These are phyloP conservation scores for Phodopus roborovskii DNA, from an alignment of 2,113 vertebrate species.

Conservation along the genomic window DNA sequence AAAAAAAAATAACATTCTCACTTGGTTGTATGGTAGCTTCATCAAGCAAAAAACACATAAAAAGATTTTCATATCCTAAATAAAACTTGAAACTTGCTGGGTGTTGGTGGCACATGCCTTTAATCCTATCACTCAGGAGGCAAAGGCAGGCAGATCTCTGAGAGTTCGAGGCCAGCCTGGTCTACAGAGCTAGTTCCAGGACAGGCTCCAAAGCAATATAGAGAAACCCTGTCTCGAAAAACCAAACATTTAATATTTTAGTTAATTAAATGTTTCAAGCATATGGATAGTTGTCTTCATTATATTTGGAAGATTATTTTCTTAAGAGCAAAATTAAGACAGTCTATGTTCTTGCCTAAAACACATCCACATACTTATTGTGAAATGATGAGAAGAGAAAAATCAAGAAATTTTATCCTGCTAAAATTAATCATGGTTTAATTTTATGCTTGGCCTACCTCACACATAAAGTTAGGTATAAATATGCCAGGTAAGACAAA, in stretches of 20 bases:
- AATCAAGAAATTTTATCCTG: slow-evolving; percentile 11
- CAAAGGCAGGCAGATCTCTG: too few relatives aligned
- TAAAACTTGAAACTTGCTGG: not conserved
- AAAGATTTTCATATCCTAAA: slow-evolving; percentile 25
- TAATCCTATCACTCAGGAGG: too few relatives aligned
- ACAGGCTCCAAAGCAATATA: too few relatives aligned
- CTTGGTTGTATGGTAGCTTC: not conserved
- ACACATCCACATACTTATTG: slow-evolving; percentile 16
- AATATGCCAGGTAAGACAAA: not conserved
- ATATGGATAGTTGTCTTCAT: slow-evolving; percentile 64
- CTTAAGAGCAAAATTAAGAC: slow-evolving; percentile 56
- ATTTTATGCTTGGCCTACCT: not conserved
- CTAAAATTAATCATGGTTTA: slow-evolving; percentile 14
- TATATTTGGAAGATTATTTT: slow-evolving; percentile 65
- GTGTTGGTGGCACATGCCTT: too few relatives aligned
- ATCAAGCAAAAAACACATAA: not conserved
- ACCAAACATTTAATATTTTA: slow-evolving; percentile 60
- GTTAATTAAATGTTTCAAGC: slow-evolving; percentile 68
- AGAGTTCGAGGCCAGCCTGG: too few relatives aligned
- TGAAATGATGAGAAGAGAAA: slow-evolving; percentile 53
- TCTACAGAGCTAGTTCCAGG: too few relatives aligned
- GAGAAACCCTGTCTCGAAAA: too few relatives aligned
- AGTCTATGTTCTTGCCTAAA: slow-evolving; percentile 1
- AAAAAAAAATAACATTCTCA: slow-evolving; percentile 62
- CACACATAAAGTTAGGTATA: not conserved